Conservation (phyloP, 1,140 invertebrate species). For the Drosophila santomea region DNA sequence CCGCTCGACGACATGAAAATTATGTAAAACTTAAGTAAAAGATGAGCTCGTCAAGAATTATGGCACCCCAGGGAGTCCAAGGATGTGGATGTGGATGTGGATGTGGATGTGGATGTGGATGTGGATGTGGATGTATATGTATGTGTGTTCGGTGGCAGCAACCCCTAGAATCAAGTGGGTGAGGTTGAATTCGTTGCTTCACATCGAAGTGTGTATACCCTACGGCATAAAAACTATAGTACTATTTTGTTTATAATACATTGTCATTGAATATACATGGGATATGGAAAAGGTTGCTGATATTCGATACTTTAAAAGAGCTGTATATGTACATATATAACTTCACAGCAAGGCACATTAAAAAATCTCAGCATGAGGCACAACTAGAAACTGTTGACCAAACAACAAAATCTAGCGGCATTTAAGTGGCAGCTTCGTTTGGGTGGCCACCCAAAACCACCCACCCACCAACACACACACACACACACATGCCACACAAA, state of each 20-base stretch:
- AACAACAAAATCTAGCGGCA: constrained; percentile 70
- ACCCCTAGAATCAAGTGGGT: constrained; percentile 15
- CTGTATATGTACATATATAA: not conserved
- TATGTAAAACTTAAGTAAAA: constrained; percentile 85
- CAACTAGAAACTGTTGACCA: constrained; percentile 57
- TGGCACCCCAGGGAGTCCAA: constrained; percentile 79
- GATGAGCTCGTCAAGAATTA: constrained; percentile 85
- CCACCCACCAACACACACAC: not conserved
- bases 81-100: constrained; percentile 53
- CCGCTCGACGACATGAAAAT: constrained; percentile 80
- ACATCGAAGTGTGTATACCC: constrained; percentile 3
- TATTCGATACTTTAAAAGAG: no score
- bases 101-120: constrained; percentile 46
- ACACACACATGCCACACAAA: no score
- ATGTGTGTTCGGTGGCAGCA: constrained; percentile 34
- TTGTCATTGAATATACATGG: no score
- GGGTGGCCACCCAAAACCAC: not conserved
- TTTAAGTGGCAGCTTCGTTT: constrained; percentile 66
- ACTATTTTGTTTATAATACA: no score
- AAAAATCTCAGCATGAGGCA: constrained; percentile 3
- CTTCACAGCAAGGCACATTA: not conserved
- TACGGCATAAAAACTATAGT: not conserved
- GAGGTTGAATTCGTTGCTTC: not conserved
- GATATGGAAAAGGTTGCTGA: no score
- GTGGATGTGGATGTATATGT: constrained; percentile 38